phyloP scores from a whole-genome alignment of 2,113 vertebrate species.

The Labeo rohita region DNA sequence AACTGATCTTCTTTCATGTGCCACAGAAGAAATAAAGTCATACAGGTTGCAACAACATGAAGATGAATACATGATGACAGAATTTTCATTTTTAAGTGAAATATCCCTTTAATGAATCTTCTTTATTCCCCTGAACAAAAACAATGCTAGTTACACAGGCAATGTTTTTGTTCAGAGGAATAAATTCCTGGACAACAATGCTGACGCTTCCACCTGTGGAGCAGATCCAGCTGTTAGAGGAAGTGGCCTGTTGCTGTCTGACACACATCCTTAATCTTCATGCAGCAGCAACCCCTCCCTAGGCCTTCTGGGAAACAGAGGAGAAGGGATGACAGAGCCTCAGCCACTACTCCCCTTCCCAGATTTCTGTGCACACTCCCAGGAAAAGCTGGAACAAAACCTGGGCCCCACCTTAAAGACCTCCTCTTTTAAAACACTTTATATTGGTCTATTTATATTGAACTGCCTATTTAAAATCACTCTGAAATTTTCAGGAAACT shows the following conservation, averaged over 20 bases:
- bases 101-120: background rate
- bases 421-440: background rate
- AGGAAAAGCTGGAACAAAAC: background rate
- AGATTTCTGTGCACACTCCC: background rate
- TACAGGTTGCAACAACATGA: background rate
- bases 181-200: background rate
- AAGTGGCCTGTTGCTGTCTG: slow-evolving; percentile 39
- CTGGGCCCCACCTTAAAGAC: background rate
- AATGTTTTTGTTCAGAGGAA: background rate
- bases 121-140: background rate
- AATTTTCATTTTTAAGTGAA: background rate
- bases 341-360: background rate
- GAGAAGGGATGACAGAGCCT: slow-evolving; percentile 7
- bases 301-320: slow-evolving; percentile 21
- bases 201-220: slow-evolving; percentile 29
- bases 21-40: background rate
- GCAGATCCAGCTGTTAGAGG: slow-evolving; percentile 48
- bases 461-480: background rate
- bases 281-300: slow-evolving; percentile 41
- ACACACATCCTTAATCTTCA: slow-evolving; percentile 44
- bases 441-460: background rate
- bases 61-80: background rate
- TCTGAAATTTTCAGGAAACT: background rate
- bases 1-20: background rate
- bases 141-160: background rate